A percentile compares a stretch with the other conserved stretches of the same genome.
Evolutionary conservation across 2,113 vertebrate species (phyloP).

Genomic region (Antigone vipio): DNA sequence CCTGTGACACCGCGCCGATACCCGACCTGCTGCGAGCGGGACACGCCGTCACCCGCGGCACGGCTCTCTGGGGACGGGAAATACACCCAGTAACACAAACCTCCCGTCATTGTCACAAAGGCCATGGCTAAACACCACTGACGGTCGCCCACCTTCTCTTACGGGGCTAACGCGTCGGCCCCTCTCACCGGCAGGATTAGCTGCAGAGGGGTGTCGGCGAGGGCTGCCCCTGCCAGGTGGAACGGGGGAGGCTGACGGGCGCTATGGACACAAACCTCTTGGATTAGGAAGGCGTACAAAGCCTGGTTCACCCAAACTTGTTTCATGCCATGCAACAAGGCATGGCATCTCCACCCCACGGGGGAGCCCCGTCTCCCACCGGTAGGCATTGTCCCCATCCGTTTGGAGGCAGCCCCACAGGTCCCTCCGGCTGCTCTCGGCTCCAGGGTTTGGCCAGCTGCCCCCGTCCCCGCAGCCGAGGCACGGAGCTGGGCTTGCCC

Average conservation of each 20-base stretch:
- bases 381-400: background rate
- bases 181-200: fast-evolving
- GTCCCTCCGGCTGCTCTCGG: background rate
- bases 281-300: background rate
- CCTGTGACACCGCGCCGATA: background rate
- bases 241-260: fast-evolving
- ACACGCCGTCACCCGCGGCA: fast-evolving
- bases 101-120: fast-evolving
- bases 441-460: background rate
- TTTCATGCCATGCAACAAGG: background rate
- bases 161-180: fast-evolving
- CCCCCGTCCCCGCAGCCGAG: fast-evolving
- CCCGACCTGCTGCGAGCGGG: background rate
- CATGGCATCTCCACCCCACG: fast-evolving
- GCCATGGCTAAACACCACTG: fast-evolving
- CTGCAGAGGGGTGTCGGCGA: fast-evolving
- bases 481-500: background rate
- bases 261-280: background rate
- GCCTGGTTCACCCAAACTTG: background rate
- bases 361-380: background rate
- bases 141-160: fast-evolving
- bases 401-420: background rate
- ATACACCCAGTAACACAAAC: background rate
- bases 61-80: background rate
- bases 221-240: background rate